phyloP scores from a whole-genome alignment of 2,113 vertebrate genomes.

The Poeciliopsis prolifica region DNA sequence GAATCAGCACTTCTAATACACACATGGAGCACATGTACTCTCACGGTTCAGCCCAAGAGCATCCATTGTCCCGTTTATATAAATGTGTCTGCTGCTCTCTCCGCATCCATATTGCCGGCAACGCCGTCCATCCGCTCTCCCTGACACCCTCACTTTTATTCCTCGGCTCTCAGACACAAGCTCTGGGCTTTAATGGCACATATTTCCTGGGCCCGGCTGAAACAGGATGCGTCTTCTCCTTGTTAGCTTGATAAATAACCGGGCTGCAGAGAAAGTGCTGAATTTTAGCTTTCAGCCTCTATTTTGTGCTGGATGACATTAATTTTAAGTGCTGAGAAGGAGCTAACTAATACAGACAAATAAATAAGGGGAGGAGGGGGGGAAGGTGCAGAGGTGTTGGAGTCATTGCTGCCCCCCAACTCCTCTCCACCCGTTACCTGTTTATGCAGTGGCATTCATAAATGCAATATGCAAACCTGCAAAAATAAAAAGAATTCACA shows the following conservation, averaged over 20 bases:
- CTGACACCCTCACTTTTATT: slow-evolving; percentile 90
- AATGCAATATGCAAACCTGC: slow-evolving; percentile 65
- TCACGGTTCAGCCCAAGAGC: slow-evolving; percentile 36
- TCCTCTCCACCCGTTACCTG: slow-evolving; percentile 62
- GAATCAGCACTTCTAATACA: slow-evolving; percentile 67
- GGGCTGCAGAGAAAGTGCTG: slow-evolving; percentile 94
- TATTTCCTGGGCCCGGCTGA: slow-evolving; percentile 87
- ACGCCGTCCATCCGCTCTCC: slow-evolving; percentile 89
- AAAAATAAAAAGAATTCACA: slow-evolving; percentile 41
- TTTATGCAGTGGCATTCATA: slow-evolving; percentile 65
- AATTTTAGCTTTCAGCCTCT: slow-evolving; percentile 97
- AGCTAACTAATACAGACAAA: slow-evolving; percentile 94
- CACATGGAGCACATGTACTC: slow-evolving; percentile 50
- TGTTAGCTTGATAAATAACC: slow-evolving; percentile 99
- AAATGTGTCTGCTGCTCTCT: slow-evolving; percentile 69
- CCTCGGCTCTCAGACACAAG: slow-evolving; percentile 89
- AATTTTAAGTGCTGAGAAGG: slow-evolving; percentile 95
- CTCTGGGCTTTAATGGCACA: slow-evolving; percentile 96
- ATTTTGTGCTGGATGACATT: slow-evolving; percentile 98
- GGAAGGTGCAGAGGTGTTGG: slow-evolving; percentile 56
- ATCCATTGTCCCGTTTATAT: slow-evolving; percentile 65
- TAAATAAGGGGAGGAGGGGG: slow-evolving; percentile 74
- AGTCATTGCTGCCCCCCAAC: slow-evolving; percentile 40
- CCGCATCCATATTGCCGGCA: slow-evolving; percentile 68
- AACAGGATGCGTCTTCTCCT: slow-evolving; percentile 93